A percentile compares a stretch with the other conserved stretches of the same genome.
phyloP scores from a whole-genome alignment of 2,113 vertebrate species.

The Saccopteryx bilineata region DNA sequence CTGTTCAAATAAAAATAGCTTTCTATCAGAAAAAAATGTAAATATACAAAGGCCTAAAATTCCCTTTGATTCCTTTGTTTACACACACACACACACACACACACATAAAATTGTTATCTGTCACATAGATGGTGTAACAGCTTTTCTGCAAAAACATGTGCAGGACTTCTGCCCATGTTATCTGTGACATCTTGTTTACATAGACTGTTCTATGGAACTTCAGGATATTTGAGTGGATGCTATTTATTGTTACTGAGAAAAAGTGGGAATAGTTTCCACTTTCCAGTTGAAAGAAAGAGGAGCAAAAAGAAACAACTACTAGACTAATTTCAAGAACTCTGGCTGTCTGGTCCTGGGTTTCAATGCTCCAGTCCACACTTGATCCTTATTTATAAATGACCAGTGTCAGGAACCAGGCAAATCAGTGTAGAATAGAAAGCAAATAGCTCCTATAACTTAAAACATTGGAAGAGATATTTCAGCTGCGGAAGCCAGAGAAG shows the following conservation, averaged over 20 bases:
- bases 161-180: background rate
- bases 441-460: background rate
- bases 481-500: background rate
- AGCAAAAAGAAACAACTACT: slow-evolving; percentile 4
- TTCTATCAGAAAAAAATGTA: background rate
- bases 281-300: background rate
- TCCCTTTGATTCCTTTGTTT: too few relatives aligned
- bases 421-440: background rate
- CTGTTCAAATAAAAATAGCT: background rate
- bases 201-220: background rate
- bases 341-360: background rate
- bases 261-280: background rate
- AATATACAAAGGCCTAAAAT: background rate
- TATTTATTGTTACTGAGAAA: slow-evolving; percentile 20
- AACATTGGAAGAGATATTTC: background rate
- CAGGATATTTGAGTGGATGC: background rate
- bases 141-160: background rate
- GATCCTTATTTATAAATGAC: background rate
- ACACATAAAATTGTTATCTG: background rate
- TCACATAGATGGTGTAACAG: background rate
- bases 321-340: background rate
- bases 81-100: background rate
- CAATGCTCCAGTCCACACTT: slow-evolving; percentile 28
- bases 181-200: background rate
- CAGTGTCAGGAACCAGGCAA: slow-evolving; percentile 35